A percentile compares a stretch with the other conserved stretches of the same genome.
Conservation (phyloP, 2,113 vertebrate species). For the Sebastes schlegelii region DNA sequence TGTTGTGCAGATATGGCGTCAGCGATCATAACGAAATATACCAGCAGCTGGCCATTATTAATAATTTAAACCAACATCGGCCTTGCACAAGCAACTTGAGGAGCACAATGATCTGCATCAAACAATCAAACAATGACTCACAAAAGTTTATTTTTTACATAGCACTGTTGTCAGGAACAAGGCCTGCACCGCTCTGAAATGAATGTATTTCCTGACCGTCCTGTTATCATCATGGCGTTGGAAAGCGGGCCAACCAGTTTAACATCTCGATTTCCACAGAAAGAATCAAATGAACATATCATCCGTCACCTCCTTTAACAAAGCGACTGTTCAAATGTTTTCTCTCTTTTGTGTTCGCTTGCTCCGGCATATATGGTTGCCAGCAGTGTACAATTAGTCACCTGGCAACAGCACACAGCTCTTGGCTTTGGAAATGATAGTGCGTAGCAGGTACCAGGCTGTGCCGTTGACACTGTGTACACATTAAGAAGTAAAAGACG, state of each 20-base stretch:
- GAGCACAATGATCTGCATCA: conserved; percentile 34
- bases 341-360: conserved; percentile 39
- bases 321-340: conserved; percentile 34
- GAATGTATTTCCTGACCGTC: neutral
- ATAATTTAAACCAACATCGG: conserved; percentile 59
- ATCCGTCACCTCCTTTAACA: conserved; percentile 9
- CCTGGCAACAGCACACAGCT: conserved; percentile 65
- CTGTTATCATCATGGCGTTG: neutral
- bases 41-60: conserved; percentile 46
- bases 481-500: conserved; percentile 34
- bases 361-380: conserved; percentile 18
- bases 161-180: neutral
- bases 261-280: neutral
- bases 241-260: neutral
- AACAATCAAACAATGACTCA: conserved; percentile 55
- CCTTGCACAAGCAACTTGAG: conserved; percentile 45
- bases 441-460: conserved; percentile 32
- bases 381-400: conserved; percentile 57
- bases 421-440: conserved; percentile 39
- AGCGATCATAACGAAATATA: conserved; percentile 35
- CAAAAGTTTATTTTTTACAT: conserved; percentile 10
- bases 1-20: neutral
- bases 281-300: neutral
- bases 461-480: conserved; percentile 32
- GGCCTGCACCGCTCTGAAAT: neutral